phyloP scores from a whole-genome alignment of 2,888 invertebrate species.

The Ethmia dodecea region DNA sequence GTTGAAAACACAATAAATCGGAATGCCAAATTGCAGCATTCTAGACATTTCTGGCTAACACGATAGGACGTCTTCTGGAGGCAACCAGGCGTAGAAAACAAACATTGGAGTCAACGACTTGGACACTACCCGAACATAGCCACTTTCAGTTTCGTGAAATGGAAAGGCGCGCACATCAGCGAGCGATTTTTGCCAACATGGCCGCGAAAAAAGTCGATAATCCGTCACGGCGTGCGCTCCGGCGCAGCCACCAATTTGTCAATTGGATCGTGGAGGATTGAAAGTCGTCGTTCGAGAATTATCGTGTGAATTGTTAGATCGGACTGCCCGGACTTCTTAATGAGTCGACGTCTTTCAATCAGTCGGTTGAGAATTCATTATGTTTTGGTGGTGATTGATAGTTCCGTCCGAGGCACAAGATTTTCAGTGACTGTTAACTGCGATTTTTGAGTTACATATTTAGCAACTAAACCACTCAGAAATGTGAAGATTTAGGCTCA shows the following conservation, averaged over 20 bases:
- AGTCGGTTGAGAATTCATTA: too few relatives aligned
- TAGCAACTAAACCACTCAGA: too few relatives aligned
- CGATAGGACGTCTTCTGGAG: conserved; percentile 51
- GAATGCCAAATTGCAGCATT: conserved; percentile 57
- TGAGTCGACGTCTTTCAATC: neutral
- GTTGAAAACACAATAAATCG: conserved; percentile 59
- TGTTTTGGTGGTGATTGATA: too few relatives aligned
- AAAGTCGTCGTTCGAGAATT: neutral
- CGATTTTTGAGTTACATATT: too few relatives aligned
- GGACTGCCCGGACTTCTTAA: neutral
- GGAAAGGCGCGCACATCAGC: conserved; percentile 65
- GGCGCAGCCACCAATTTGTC: conserved; percentile 52
- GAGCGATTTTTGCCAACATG: conserved; percentile 62
- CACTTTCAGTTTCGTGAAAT: conserved; percentile 75
- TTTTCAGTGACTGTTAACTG: too few relatives aligned
- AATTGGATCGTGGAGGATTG: conserved; percentile 23
- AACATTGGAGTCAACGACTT: conserved; percentile 73
- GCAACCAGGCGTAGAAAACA: conserved; percentile 71
- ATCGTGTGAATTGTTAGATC: neutral
- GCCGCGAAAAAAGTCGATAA: conserved; percentile 57
- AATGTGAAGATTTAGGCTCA: too few relatives aligned
- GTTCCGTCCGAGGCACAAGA: too few relatives aligned
- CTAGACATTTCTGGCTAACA: conserved; percentile 37
- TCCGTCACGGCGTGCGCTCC: conserved; percentile 52
- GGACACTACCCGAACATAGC: conserved; percentile 69